Base-by-base conservation (phyloP, 64 coral and sea anemone species). In the Platygyra sinensis region DNA sequence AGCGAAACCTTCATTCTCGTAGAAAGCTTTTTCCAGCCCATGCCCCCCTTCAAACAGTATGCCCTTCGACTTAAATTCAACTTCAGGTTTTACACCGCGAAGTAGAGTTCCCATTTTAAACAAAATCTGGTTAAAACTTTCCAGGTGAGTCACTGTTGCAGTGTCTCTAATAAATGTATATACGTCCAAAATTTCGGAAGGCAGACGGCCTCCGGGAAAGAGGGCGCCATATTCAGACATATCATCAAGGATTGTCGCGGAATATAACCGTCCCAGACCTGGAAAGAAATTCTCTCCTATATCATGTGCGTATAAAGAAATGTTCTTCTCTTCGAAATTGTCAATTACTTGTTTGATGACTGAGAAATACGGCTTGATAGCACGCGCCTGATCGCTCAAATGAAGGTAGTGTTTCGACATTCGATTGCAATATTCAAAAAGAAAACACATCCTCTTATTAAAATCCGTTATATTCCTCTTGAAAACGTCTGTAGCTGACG, bases 221-320 rank as follows among this genome's bases (percentile, higher is more conserved):
- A 91, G 74, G 22, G 80, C 89, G 22, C 59, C 72, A 76, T 83
- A 91, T 46, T 91, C 89, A 13, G 78, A 52, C 27, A 91, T 64
- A 28, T 88, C 72, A 10, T 16, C 59, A 16, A 74, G 42, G 2
- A 77, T 24, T 38, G 24, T 19, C 9, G 5, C 20, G 3, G 86
- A 73, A 55, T 75, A 76, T 61, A 88, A 60, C 33, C 72, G 57
- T 32, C 86, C 60, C 5, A 74, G 29, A 61, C 51, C 57, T 2
- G 72, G 51, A 27, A 88, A 18, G 13, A 18, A 69, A 24, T 76
- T 27, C 9, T 46, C 52, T 28, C 74, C 72, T 36, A 75, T 64
- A 24, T 77, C 27, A 49, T 75, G 74, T 30, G n/a, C 59, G 50
- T 27, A 27, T 10, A 24, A 15, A 31, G 18, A 46, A 18, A 42